Evolutionary conservation across 2,797 vertebrate species (phyloP), one percentile per base, ranked within the genome.

Genomic region (Anguilla pacifica): DNA sequence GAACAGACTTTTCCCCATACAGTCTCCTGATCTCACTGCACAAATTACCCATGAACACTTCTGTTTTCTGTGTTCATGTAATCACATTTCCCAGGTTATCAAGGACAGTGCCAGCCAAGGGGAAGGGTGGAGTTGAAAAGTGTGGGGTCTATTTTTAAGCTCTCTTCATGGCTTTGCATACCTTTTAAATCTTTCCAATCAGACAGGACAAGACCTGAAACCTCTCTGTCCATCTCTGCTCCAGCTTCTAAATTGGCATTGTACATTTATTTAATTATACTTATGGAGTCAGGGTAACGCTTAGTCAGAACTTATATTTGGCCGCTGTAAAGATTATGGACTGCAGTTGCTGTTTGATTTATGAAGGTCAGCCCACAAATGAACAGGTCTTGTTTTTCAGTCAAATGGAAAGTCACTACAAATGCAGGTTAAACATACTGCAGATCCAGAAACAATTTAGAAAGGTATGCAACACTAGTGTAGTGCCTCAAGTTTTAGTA

Each of bases 101-200:
- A 46, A 15, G 82, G n/a, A 25, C 39, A 64, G 28, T 84, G 46
- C 22, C 3, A 4, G 83, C 86, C 61, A 61, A 11, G 59, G 86
- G 82, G 43, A 35, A 43, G 79, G 86, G 86, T 72, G 82, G 82
- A 28, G 61, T 31, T 70, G 46, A 83, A 67, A 67, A 84, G 86
- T 11, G 43, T 35, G 57, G 49, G 81, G 13, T 9, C 43, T 70
- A 83, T 87, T 53, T 87, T 72, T 84, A 43, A 55, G 59, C 31
- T 43, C 61, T 7, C 28, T 70, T 39, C 51, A 70, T 13, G 49
- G n/a, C 57, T 43, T 64, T 28, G 31, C n/a, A 64, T 61, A 49
- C 82, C 49, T 53, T 25, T 25, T 31, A 84, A 84, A 84, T 53
- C 51, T 11, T 57, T 83, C 51, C 31, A 77, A 39, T 35, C 35